Base-by-base conservation (phyloP, 1,140 invertebrate species). In the Scaptomyza hsui region DNA sequence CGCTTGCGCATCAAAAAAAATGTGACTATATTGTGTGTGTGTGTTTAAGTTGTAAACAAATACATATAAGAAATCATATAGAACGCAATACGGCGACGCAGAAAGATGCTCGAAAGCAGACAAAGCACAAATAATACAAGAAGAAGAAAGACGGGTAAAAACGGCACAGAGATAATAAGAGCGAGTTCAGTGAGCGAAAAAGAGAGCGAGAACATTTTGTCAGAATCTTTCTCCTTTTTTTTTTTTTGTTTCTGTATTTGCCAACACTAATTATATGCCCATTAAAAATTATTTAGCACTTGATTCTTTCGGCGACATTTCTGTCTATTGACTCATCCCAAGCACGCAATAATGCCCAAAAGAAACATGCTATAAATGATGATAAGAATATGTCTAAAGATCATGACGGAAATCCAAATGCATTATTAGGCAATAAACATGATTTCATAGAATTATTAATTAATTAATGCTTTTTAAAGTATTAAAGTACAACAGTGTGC, bases 1-100 rank as follows among this genome's bases (percentile, higher is more conserved):
- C 47, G 55, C 63, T 67, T 59, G 63, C 52, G 63, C 53, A 65
- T 65, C 47, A 64, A 67, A 57, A 57, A 56, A 32, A n/a, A 24
- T 15, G 12, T 7, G 29, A 37, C n/a, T 24, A n/a, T 42, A 18
- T 56, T 26, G 21, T 41, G 12, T 19, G 18, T 45, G n/a, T 24
- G 13, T 37, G 19, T 41, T 16, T 19, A 35, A 49, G 49, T 39
- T 68, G 48, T 68, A 68, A 68, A 68, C 65, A 61, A 68, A 68
- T 61, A 61, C 61, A 68, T 61, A 67, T 42, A 42, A 49, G 21
- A 60, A 59, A 60, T 45, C 37, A 37, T 35, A 37, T 39, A 52
- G 16, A 61, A 68, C 47, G 56, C 47, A 61, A 61, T 45, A 52
- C 26, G 48, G 26, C 47, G 56, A 35, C 39, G 64, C 56, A 59